Evolutionary conservation across 2,888 invertebrate genomes (phyloP).

Genomic region (Morpho deidamia): DNA sequence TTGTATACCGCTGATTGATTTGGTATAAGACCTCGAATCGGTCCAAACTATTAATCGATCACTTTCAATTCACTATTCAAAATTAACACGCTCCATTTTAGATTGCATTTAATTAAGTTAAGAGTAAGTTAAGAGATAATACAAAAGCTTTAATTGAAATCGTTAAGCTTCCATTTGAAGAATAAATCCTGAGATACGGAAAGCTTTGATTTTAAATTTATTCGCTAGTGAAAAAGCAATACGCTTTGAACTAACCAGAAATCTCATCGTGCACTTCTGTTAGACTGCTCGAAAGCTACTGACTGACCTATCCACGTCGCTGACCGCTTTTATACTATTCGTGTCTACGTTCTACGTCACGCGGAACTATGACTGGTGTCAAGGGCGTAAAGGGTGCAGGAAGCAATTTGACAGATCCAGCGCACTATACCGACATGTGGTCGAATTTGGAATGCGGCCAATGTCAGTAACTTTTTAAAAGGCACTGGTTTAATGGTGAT

Average conservation of each 20-base stretch:
- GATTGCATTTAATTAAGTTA: too few relatives aligned
- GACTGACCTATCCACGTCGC: constrained; percentile 46
- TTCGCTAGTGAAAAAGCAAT: neutral
- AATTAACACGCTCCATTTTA: too few relatives aligned
- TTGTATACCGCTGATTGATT: too few relatives aligned
- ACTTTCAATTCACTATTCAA: too few relatives aligned
- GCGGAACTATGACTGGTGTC: constrained; percentile 65
- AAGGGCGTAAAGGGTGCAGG: constrained; percentile 72
- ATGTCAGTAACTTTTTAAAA: constrained; percentile 15
- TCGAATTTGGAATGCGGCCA: constrained; percentile 39
- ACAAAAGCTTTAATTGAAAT: too few relatives aligned
- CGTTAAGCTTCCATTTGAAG: neutral
- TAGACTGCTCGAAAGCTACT: constrained; percentile 76
- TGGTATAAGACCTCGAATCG: too few relatives aligned
- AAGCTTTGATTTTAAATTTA: neutral
- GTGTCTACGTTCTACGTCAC: constrained; percentile 43
- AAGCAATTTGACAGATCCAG: constrained; percentile 38
- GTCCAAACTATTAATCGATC: too few relatives aligned
- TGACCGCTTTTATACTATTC: constrained; percentile 55
- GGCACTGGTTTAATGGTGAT: neutral
- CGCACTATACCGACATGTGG: constrained; percentile 44
- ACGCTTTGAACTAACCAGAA: constrained; percentile 58
- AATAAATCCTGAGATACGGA: neutral
- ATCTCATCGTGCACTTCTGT: constrained; percentile 76
- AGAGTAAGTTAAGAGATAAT: too few relatives aligned